phyloP scores from a whole-genome alignment of 2,888 invertebrate species.

The Psococerastis gibbosa region DNA sequence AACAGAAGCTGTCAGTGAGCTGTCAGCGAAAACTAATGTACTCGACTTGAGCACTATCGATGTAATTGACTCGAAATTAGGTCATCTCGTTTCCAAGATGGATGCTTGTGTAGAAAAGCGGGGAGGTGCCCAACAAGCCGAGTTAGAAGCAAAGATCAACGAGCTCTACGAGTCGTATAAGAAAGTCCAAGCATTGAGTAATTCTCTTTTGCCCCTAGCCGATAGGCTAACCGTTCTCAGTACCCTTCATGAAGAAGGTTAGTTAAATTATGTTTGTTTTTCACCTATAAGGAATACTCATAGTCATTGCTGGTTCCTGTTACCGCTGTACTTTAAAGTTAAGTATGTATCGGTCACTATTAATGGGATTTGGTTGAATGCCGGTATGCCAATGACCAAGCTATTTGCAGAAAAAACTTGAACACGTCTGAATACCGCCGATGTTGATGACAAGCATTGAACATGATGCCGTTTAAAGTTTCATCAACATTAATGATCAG shows the following conservation, averaged over 20 bases:
- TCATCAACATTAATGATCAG: too few species aligned
- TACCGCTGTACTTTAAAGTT: too few species aligned
- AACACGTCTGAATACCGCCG: too few species aligned
- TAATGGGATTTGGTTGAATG: too few species aligned
- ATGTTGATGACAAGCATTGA: too few species aligned
- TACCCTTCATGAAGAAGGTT: conserved; percentile 79
- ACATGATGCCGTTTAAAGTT: too few species aligned
- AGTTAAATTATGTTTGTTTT: too few species aligned
- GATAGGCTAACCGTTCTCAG: conserved; percentile 75
- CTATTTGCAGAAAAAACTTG: too few species aligned
- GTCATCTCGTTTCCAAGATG: conserved; percentile 55
- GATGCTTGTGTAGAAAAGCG: conserved; percentile 47
- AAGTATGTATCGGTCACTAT: too few species aligned
- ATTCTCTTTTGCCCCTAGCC: conserved; percentile 58
- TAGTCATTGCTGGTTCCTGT: too few species aligned
- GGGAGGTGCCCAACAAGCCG: conserved; percentile 34
- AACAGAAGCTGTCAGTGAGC: conserved; percentile 52
- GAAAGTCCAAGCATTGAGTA: conserved; percentile 62
- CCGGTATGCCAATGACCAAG: too few species aligned
- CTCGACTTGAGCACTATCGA: conserved; percentile 69
- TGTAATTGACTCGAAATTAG: conserved; percentile 60
- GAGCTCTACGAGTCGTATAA: conserved; percentile 77
- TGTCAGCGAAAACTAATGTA: conserved; percentile 60
- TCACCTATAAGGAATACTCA: too few species aligned
- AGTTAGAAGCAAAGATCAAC: conserved; percentile 45